Evolutionary conservation across 2,888 invertebrate species (phyloP).

Genomic region (Megalurothrips usitatus): DNA sequence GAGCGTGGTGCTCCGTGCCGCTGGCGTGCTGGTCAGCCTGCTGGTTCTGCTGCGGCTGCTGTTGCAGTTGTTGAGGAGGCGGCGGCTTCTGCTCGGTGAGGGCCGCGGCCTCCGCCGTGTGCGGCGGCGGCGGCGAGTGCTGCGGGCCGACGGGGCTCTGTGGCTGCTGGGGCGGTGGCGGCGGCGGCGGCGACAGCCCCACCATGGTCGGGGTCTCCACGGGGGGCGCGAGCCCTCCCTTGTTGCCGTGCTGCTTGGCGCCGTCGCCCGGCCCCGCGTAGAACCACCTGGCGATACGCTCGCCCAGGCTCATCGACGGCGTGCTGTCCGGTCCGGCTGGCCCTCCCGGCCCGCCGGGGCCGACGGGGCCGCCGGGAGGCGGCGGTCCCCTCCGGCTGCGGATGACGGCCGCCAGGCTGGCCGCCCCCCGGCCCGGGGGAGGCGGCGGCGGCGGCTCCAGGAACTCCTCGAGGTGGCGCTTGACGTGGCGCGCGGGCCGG

Average conservation of each 20-base stretch:
- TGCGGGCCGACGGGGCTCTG: neutral
- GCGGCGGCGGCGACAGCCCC: neutral
- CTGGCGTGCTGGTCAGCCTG: conserved; percentile 15
- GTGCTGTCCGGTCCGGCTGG: neutral
- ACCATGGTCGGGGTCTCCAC: neutral
- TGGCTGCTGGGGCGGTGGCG: neutral
- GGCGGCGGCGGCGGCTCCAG: conserved; percentile 20
- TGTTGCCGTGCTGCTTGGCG: conserved; percentile 12
- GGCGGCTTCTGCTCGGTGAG: neutral
- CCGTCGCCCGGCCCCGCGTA: neutral
- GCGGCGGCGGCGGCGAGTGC: neutral
- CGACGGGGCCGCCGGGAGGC: no score
- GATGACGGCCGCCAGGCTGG: neutral
- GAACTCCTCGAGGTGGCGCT: conserved; percentile 10
- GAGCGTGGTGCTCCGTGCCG: conserved; percentile 5
- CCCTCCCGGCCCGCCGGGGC: no score
- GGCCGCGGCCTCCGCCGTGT: neutral
- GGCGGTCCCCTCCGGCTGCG: neutral
- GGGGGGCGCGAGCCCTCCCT: neutral
- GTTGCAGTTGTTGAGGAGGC: neutral
- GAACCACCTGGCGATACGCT: conserved; percentile 13
- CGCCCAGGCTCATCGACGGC: neutral
- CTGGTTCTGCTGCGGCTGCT: neutral
- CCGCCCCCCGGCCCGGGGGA: neutral
- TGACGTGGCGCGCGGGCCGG: conserved; percentile 4